Conservation (phyloP, 2,797 vertebrate genomes). For the Semotilus atromaculatus region DNA sequence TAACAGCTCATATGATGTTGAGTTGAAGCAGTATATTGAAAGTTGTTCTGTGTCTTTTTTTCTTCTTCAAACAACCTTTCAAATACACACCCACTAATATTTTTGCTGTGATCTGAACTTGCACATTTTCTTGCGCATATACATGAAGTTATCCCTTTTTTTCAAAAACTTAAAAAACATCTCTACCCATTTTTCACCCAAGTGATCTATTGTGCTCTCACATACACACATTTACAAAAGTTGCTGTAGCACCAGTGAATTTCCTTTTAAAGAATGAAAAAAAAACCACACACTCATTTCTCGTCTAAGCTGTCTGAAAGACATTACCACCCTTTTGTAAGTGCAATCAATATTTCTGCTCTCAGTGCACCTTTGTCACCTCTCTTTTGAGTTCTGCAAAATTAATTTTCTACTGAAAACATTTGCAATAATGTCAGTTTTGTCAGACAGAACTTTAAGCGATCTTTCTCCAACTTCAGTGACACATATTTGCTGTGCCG, state of each 20-base stretch:
- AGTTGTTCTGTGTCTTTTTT: no score
- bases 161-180: neutral
- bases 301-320: slow-evolving; percentile 9
- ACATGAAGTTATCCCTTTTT: neutral
- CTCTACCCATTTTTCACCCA: neutral
- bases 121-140: neutral
- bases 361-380: slow-evolving; percentile 4
- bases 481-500: neutral
- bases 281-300: neutral
- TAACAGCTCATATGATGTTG: no score
- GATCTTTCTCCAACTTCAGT: slow-evolving; percentile 12
- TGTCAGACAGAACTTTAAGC: slow-evolving; percentile 12
- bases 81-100: no score
- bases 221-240: neutral
- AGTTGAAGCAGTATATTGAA: no score
- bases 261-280: slow-evolving; percentile 18
- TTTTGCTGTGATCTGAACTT: neutral
- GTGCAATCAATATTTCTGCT: slow-evolving; percentile 42
- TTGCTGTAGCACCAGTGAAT: neutral
- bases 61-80: no score
- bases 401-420: neutral
- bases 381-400: slow-evolving; percentile 6
- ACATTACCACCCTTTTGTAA: slow-evolving; percentile 14
- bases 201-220: slow-evolving; percentile 1
- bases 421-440: slow-evolving; percentile 7